A percentile compares a stretch with the other conserved stretches of the same genome.
These are phyloP conservation scores for Myodes glareolus DNA, from an alignment of 2,113 vertebrate species.

Conservation along the genomic window DNA sequence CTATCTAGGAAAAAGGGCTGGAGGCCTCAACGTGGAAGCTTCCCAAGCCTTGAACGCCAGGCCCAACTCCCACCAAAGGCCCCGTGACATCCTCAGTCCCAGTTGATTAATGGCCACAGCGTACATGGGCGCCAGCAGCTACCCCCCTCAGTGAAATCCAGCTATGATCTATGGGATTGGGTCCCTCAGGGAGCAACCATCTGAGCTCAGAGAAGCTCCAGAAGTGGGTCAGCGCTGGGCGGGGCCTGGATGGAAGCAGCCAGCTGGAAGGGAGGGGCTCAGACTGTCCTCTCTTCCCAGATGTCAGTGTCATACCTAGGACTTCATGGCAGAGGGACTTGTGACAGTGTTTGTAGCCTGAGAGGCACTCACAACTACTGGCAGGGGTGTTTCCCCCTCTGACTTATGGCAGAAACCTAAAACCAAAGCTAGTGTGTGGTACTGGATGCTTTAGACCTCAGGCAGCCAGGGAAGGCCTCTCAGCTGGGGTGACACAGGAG, in stretches of 20 bases:
- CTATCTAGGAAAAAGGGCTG: not conserved
- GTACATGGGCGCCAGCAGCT: conserved; percentile 23
- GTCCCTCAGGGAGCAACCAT: conserved; percentile 33
- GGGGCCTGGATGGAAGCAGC: conserved; percentile 14
- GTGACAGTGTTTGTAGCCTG: not conserved
- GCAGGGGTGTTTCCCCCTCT: not conserved
- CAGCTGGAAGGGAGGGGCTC: not conserved
- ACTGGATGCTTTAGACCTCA: not conserved
- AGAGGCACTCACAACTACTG: not conserved
- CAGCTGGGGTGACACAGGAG: not conserved
- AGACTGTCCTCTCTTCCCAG: not conserved
- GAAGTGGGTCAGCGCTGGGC: conserved; percentile 48
- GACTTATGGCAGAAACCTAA: not conserved
- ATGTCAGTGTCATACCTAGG: not conserved
- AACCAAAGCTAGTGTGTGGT: not conserved
- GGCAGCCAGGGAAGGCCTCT: not conserved
- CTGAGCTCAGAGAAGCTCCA: conserved; percentile 58
- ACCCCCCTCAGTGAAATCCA: not conserved
- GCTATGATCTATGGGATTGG: conserved; percentile 67
- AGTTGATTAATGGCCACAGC: conserved; percentile 63
- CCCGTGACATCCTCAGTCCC: not conserved
- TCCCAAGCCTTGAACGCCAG: conserved; percentile 18
- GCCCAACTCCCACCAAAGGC: not conserved
- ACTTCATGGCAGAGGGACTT: not conserved
- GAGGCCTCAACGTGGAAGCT: not conserved